Evolutionary conservation across 2,888 invertebrate species (phyloP), one percentile per base, ranked within the genome.

Genomic region (Polymixis lichenea): DNA sequence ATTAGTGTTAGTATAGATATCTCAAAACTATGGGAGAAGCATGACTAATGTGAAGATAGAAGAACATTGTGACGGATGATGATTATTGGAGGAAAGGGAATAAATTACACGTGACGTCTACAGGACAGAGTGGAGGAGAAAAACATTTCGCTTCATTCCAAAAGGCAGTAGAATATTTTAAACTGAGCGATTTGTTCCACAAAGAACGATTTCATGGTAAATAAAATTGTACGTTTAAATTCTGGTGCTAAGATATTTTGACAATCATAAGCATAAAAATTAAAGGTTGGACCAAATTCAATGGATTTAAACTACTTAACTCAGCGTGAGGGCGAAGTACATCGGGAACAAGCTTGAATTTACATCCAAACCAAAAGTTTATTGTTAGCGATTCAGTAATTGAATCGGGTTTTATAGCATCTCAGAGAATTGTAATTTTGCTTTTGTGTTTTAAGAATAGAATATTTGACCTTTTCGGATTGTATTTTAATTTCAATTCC

Each of bases 301-400:
- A 82, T 46, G 56, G 38, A 85, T 81, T 85, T 64, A 56, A 68
- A 61, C 51, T 61, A 66, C 49, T 70, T 61, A 69, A 65, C 85
- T 56, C 56, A 49, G 65, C 56, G 67, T 56, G 68, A 25, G 46
- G 60, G 62, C 68, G 69, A 22, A 9, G 51, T 32, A 62, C 61
- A 51, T 66, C 60, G 60, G 68, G 64, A 82, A 72, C 32, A 43
- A 28, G 67, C 55, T 22, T 58, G 53, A 84, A 84, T 84, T 84
- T 81, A 85, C 65, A 82, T 72, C 55, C 60, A 55, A 64, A 69
- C 76, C 64, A 22, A 51, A 67, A 65, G 70, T 75, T 76, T 85
- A 82, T 82, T 82, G 82, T 82, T 65, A 68, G 85, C 67, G 25
- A 68, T 85, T 71, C 67, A 64, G 76, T 81, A 76, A 84, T 85